Base-by-base conservation (phyloP, 2,888 invertebrate genomes). In the Luffia ferchaultella region DNA sequence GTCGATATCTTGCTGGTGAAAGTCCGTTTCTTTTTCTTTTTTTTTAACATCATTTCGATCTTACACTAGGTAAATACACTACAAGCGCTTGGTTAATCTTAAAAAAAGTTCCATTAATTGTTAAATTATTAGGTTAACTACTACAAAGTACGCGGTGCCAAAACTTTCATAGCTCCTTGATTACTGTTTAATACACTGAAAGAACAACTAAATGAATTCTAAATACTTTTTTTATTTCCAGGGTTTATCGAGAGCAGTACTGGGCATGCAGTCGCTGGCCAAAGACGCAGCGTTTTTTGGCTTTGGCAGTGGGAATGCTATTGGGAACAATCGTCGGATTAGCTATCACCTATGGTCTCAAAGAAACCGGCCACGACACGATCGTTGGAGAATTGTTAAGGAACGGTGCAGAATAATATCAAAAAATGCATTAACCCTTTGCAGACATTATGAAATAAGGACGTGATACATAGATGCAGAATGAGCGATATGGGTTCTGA, bases 211-310 rank as follows among this genome's bases (percentile, higher is more conserved):
- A n/a, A n/a, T n/a, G n/a, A n/a, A n/a, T n/a, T n/a, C n/a, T n/a
- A n/a, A n/a, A n/a, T n/a, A n/a, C n/a, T n/a, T n/a, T n/a, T n/a
- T n/a, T n/a, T n/a, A n/a, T 42, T 68, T 68, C 0, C 73, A 82
- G 82, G 49, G 80, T 83, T 0, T 64, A 75, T 45, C 67, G 76
- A 0, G 82, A 83, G 61, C 82, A 83, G 55, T 83, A 83, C 61
- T 83, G 82, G 74, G 62, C 76, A 0, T 83, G 82, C 53, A 67
- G 82, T 1, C 71, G 64, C 42, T 83, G 82, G 82, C 72, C 80
- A 0, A 59, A 63, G 19, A 68, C 63, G 0, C 78, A 79, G 57
- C 58, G 69, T 3, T 40, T 70, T 15, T 64, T 82, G 18, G 77
- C 76, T 2, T 58, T 79, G 12, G 56, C 68, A 0, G 76, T 73